Base-by-base conservation (phyloP, 2,113 vertebrate genomes). In the Chloroceryle aenea region DNA sequence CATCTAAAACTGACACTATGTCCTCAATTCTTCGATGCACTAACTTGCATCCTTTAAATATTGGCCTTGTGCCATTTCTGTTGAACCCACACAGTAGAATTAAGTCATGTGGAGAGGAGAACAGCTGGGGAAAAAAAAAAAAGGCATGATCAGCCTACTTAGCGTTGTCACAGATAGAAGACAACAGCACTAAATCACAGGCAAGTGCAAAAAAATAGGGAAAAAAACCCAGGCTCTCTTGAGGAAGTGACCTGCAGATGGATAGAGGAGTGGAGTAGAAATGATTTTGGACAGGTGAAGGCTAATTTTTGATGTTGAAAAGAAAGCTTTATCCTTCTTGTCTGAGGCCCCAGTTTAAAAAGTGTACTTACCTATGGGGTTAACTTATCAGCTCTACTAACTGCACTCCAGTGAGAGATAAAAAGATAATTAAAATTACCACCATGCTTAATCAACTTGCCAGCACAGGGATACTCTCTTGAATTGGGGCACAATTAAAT, bases 361-460 rank as follows among this genome's bases (percentile, higher is more conserved):
- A 56, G 25, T 21, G 64, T 90, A 71, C 66, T 94, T 95, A 93
- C 88, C 68, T 93, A 55, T 42, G 56, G 88, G 73, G 88, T 92
- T 95, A 94, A 92, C 76, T 90, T 94, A 85, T 94, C 95, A 89
- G 85, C 81, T 91, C 85, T 20, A 94, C 72, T 94, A 90, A 93
- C 92, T 88, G 82, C 93, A 92, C 90, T 94, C 88, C 88, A 90
- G 92, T 93, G 95, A 93, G 92, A 95, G 76, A 90, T 95, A 85
- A 96, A 90, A 84, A 94, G 93, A 95, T 94, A 90, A 97, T 96
- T 96, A 97, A 96, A 95, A 96, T 78, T 95, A 96, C 92, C 88
- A 85, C 92, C 90, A 96, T 93, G 88, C 79, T 96, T 96, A 96
- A 96, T 96, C 93, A 96, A 94, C 83, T 92, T 93, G 88, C 92